Base-by-base conservation (phyloP, 1,140 invertebrate genomes). In the Brachionus paranguensis region DNA sequence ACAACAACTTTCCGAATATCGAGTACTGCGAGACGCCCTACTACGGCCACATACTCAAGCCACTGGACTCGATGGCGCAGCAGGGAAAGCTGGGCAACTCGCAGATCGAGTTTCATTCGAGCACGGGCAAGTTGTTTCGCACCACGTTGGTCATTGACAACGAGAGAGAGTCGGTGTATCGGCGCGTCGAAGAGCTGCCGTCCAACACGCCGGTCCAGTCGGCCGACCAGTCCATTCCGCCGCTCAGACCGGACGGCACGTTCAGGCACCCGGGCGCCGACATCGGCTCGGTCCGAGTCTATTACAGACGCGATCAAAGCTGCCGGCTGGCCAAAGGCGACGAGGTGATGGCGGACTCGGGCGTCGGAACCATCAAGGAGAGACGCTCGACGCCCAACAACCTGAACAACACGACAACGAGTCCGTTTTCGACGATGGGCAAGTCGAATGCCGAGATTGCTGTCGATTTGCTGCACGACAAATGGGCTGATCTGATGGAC, bases 21-120 rank as follows among this genome's bases (percentile, higher is more conserved):
- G 78, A 81, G 45, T 81, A 81, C 37, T 81, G 78, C 29, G 78
- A 81, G 37, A 81, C 78, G 60, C 78, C 78, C n/a, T 81, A 81
- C 29, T 81, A 81, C 20, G 78, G 78, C 14, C 78, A 81, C 41
- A 81, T 81, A 37, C 37, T 81, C 10, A 81, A 81, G 41, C 78
- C 78, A 17, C 17, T 81, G 20, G 78, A 81, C n/a, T 81, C 78
- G n/a, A 3, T 79, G 8, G 5, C 10, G 12, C 24, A n/a, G 3
- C 64, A 64, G 11, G 50, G 20, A 6, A 60, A 27, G 43, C 2
- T 47, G 24, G 78, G 78, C 10, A 68, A 60, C 64, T 64, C 78
- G 17, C 78, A 81, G 29, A 64, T 81, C 24, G 78, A 81, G 45
- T 64, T 81, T 41, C 78, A 81, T 64, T 81, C 78, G 12, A 37